Evolutionary conservation across 1,140 invertebrate genomes (phyloP), one percentile per base, ranked within the genome.

Genomic region (Pseudomyrmex sp.): DNA sequence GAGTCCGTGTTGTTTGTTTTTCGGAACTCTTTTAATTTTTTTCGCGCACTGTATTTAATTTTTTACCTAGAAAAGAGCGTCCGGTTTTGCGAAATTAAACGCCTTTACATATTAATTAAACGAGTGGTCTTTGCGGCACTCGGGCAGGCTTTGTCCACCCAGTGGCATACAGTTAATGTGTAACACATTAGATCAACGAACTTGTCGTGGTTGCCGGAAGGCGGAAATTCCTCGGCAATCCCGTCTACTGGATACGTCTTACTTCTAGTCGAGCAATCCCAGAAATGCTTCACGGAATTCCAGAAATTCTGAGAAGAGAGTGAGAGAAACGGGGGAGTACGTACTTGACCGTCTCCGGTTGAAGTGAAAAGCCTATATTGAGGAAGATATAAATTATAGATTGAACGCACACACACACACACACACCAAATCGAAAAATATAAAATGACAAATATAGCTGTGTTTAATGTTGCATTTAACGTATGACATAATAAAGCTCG

Each of bases 241-340:
- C 66, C 66, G 76, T 80, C 76, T 72, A 80, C 44, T 80, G n/a
- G 76, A 80, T 80, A 80, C 76, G 66, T 80, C 76, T 80, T 80
- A 80, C 76, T 80, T 80, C 76, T 72, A 66, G 46, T 80, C 66
- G 66, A 80, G 56, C 66, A 80, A 80, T 80, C 66, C 76, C 76
- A 72, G 76, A 80, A 80, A 80, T 80, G 76, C 23, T 48, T 50
- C 66, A 46, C 54, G 54, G 66, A 59, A 80, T 80, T 70, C 54
- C 76, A 8, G 54, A 72, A 80, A 72, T 80, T 35, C 66, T 56
- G 65, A 70, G 76, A 80, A 80, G 66, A 80, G 66, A 72, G 76
- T 59, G 76, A 79, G 76, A 70, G 76, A 79, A 79, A 79, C 18
- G 65, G 65, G 35, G 35, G 54, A 70, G 26, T 20, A 2, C 7